Base-by-base conservation (phyloP, 2,797 vertebrate genomes). In the Malacoraja senta region DNA sequence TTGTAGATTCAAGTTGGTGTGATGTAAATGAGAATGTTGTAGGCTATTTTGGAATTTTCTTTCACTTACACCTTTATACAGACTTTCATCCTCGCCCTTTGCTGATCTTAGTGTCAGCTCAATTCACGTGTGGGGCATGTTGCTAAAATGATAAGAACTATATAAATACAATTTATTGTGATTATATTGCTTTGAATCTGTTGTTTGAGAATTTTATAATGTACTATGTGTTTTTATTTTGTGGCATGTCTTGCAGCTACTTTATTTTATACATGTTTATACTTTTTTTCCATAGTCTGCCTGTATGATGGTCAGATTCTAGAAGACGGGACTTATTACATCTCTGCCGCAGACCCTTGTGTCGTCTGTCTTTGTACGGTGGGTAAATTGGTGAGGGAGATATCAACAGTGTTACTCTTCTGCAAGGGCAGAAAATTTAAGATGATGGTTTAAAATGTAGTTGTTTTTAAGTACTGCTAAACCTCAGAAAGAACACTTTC, bases 251-350 rank as follows among this genome's bases (percentile, higher is more conserved):
- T 19, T 26, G 15, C 24, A 32, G 8, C 21, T 10, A 53, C 24
- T 29, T 1, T 72, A n/a, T 74, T 93, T 93, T 86, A 29, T 19
- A 77, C 35, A 15, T 77, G 15, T 72, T 93, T 93, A 12, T 58
- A 65, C 93, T 74, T 2, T 19, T 19, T 53, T 72, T 78, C 61
- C 58, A 65, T 83, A 94, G 94, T 93, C 29, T 94, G 94, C 63
- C 26, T 91, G 19, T 94, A 94, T 91, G 94, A 94, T 72, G 93
- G 93, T 6, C 93, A 94, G 90, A 65, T 93, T 17, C n/a, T 94
- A 26, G 94, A 94, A 84, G 94, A 94, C 93, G 94, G 93, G 76
- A 93, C 83, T 10, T 94, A 93, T 71, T 94, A 93, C 79, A 93
- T 94, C 58, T 72, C 93, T 29, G 94, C 94, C 29, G 0, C 83